Evolutionary conservation across 2,113 vertebrate species (phyloP).

Genomic region (Poicephalus meyeri): DNA sequence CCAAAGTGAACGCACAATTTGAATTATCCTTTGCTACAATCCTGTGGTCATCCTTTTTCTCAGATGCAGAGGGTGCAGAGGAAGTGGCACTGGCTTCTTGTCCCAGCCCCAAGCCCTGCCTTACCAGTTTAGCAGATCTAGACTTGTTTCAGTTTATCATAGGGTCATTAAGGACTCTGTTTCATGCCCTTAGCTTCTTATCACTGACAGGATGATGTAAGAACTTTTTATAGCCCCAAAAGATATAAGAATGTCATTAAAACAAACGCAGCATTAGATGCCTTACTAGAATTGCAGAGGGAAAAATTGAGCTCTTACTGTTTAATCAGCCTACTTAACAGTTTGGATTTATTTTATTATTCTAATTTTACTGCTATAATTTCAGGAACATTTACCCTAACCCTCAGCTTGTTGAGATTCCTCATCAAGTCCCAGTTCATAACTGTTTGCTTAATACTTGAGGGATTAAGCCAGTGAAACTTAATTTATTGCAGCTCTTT

Average conservation of each 20-base stretch:
- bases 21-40: not conserved
- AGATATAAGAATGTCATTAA: slow-evolving; percentile 12
- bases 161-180: not conserved
- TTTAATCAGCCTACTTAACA: slow-evolving; percentile 35
- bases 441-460: slow-evolving; percentile 47
- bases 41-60: not conserved
- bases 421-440: not conserved
- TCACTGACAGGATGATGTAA: not conserved
- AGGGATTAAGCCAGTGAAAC: slow-evolving; percentile 14
- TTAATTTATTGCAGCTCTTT: not conserved
- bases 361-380: slow-evolving; percentile 23
- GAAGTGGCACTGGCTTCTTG: not conserved
- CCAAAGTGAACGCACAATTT: not conserved
- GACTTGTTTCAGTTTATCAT: not conserved
- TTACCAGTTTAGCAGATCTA: not conserved
- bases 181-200: not conserved
- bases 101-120: rapidly evolving
- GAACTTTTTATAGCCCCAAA: not conserved
- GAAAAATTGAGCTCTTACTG: not conserved
- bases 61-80: not conserved
- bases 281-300: not conserved
- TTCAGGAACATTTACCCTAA: not conserved
- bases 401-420: not conserved
- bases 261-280: not conserved
- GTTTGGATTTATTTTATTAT: slow-evolving; percentile 40